Percentiles rank a stretch among this genome's conserved stretches.
Conservation (phyloP, 2,797 vertebrate genomes). For the Diplodus sargus region DNA sequence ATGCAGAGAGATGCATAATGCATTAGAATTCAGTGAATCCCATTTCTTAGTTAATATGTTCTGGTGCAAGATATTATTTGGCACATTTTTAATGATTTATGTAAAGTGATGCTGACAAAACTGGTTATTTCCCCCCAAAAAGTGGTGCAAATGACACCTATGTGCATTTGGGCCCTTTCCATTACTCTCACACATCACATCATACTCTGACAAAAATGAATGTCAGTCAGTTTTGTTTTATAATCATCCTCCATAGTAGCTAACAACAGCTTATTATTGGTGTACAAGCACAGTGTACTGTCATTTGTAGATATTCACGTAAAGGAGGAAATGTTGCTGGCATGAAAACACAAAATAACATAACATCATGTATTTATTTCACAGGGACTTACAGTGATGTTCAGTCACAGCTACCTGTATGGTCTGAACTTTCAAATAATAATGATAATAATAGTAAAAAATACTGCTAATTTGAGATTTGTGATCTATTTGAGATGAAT, state of each 20-base stretch:
- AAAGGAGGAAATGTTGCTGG: background rate
- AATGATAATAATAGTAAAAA: background rate
- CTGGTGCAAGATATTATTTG: too few species aligned
- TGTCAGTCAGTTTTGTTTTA: background rate
- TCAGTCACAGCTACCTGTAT: too few species aligned
- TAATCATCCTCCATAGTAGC: background rate
- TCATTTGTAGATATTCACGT: background rate
- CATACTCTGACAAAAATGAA: background rate
- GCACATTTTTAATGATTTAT: too few species aligned
- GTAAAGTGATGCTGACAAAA: too few species aligned
- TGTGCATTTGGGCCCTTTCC: too few species aligned
- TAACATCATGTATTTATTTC: background rate
- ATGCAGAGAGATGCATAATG: too few species aligned
- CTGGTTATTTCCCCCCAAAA: too few species aligned
- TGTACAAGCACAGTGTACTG: background rate
- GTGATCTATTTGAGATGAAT: too few species aligned
- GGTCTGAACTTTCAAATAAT: background rate
- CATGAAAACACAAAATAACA: background rate
- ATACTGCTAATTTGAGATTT: background rate
- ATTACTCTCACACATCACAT: too few species aligned
- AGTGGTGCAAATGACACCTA: too few species aligned
- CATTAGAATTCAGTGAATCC: too few species aligned
- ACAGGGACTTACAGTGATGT: background rate
- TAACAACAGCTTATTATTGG: background rate
- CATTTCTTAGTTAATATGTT: too few species aligned